Percentiles rank a stretch among this genome's conserved stretches.
Conservation (phyloP, 2,113 vertebrate genomes). For the Catharus minimus region DNA sequence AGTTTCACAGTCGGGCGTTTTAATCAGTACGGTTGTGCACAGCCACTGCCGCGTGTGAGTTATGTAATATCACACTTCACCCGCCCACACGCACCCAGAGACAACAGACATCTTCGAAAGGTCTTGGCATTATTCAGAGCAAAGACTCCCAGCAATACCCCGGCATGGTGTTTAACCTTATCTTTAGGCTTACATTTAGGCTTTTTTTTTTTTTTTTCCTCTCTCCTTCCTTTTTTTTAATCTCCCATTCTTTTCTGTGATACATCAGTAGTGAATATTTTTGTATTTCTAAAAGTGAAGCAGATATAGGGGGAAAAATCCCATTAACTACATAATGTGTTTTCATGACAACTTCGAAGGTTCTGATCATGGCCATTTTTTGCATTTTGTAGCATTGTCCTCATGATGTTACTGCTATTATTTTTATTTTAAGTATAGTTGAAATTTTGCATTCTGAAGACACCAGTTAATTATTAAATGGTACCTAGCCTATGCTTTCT, state of each 20-base stretch:
- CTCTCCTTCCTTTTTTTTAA: background rate
- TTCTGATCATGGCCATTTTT: background rate
- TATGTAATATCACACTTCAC: conserved; percentile 62
- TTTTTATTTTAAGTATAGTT: background rate
- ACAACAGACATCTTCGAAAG: conserved; percentile 55
- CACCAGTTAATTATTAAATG: conserved; percentile 22
- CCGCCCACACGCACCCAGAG: conserved; percentile 45
- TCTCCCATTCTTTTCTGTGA: background rate
- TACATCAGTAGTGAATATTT: background rate
- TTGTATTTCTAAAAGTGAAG: conserved; percentile 3
- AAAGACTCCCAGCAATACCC: conserved; percentile 45
- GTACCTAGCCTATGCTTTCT: conserved; percentile 19
- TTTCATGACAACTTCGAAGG: background rate
- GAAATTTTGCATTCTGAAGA: conserved; percentile 13
- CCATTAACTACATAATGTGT: background rate
- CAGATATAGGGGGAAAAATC: background rate
- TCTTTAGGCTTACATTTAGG: background rate
- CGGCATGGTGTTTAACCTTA: conserved; percentile 31
- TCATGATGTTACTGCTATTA: background rate
- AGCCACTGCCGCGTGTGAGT: conserved; percentile 28
- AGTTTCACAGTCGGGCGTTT: conserved; percentile 13
- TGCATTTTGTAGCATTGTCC: conserved; percentile 14
- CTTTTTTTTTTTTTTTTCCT: background rate
- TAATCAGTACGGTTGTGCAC: conserved; percentile 18
- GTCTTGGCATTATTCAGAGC: conserved; percentile 51